phyloP scores from a whole-genome alignment of 2,113 vertebrate species.

The Odocoileus virginianus region DNA sequence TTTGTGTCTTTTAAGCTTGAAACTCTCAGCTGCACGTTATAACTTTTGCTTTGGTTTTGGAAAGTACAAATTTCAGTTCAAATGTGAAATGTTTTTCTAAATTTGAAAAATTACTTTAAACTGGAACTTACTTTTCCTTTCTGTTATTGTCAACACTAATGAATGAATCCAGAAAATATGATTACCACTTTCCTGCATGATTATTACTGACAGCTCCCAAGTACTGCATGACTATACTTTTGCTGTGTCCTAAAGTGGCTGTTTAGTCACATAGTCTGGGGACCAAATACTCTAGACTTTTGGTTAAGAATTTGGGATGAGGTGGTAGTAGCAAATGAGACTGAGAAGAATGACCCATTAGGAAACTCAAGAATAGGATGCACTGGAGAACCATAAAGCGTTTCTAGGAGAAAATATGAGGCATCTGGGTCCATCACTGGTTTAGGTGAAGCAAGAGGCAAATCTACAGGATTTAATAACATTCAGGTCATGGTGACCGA shows the following conservation, averaged over 20 bases:
- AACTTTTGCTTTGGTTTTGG: background rate
- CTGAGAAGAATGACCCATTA: background rate
- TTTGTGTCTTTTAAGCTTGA: background rate
- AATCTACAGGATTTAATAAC: too few relatives aligned
- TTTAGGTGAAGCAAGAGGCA: background rate
- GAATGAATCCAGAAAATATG: background rate
- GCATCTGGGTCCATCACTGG: background rate
- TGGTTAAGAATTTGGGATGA: background rate
- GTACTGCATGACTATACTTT: background rate
- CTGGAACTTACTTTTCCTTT: background rate
- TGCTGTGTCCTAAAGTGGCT: background rate
- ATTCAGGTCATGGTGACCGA: background rate
- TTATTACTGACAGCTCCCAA: background rate
- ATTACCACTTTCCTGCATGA: background rate
- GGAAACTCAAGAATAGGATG: background rate
- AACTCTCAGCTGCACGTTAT: background rate
- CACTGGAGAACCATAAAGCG: fast-evolving
- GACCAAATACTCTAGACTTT: background rate
- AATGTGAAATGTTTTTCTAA: background rate
- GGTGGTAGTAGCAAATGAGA: background rate
- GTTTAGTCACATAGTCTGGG: background rate
- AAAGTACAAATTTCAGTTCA: background rate
- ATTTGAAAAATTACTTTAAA: background rate
- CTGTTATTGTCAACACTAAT: background rate
- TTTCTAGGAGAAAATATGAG: background rate